Evolutionary conservation across 2,888 invertebrate genomes (phyloP).

Genomic region (Caenorhabditis auriculariae): DNA sequence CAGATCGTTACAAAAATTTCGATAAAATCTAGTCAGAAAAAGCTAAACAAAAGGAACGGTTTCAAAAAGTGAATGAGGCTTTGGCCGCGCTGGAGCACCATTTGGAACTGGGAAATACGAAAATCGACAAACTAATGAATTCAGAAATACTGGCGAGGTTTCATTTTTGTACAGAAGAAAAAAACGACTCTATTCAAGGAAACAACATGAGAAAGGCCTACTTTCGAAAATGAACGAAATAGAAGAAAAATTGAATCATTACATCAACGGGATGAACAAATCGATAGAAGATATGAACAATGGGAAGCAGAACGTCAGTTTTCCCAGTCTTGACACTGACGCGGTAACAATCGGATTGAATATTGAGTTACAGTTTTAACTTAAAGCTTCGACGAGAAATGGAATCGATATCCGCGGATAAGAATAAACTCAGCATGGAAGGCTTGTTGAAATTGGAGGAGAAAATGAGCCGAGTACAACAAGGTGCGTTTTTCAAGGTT

Average conservation of each 20-base stretch:
- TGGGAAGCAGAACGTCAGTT: constrained; percentile 50
- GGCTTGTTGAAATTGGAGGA: constrained; percentile 61
- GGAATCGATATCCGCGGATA: constrained; percentile 61
- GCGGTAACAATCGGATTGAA: constrained; percentile 33
- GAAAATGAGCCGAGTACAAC: constrained; percentile 59
- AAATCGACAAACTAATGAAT: constrained; percentile 55
- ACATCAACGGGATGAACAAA: constrained; percentile 50
- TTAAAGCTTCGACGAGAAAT: constrained; percentile 58
- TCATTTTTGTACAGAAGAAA: background rate
- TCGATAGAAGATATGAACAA: constrained; percentile 57
- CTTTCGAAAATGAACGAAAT: constrained; percentile 55
- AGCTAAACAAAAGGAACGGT: constrained; percentile 57
- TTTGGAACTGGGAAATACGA: constrained; percentile 57
- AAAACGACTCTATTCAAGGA: constrained; percentile 31
- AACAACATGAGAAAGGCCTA: constrained; percentile 61
- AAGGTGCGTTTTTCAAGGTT: too few species aligned
- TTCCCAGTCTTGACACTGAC: constrained; percentile 57
- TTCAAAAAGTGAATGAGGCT: constrained; percentile 60
- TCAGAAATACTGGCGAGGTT: constrained; percentile 41
- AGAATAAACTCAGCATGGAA: constrained; percentile 63
- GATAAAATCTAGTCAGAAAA: constrained; percentile 47
- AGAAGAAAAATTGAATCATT: constrained; percentile 49
- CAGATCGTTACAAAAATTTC: constrained; percentile 2
- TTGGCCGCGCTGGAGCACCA: constrained; percentile 58
- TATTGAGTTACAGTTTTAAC: background rate